These are phyloP conservation scores for Galerucella nymphaeae DNA, from an alignment of 2,888 invertebrate genomes.

Conservation along the genomic window DNA sequence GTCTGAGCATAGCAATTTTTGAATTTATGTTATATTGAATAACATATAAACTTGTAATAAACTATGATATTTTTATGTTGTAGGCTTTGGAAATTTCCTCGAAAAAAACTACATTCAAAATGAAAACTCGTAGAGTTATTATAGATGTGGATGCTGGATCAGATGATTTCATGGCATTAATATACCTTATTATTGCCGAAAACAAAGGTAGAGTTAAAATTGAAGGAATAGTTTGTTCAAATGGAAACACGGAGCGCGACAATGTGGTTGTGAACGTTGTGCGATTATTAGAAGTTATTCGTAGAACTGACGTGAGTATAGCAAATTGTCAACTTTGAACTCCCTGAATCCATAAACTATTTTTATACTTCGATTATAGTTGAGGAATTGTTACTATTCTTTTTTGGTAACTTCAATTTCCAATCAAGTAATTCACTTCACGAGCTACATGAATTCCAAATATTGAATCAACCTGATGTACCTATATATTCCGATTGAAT, in stretches of 20 bases:
- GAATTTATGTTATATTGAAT: no score
- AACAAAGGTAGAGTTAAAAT: conserved; percentile 66
- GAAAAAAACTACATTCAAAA: not conserved
- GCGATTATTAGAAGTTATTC: conserved; percentile 71
- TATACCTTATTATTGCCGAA: conserved; percentile 70
- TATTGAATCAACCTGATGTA: no score
- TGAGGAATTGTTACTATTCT: no score
- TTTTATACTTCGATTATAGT: not conserved
- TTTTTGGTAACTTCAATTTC: no score
- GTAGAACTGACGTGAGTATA: conserved; percentile 71
- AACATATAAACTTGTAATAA: no score
- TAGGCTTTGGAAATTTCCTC: no score
- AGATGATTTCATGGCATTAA: conserved; percentile 74
- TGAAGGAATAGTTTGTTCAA: conserved; percentile 78
- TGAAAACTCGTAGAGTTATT: conserved; percentile 59
- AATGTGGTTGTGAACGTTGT: conserved; percentile 78
- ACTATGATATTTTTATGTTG: no score
- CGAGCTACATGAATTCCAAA: no score
- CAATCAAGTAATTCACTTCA: no score
- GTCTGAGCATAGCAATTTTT: no score
- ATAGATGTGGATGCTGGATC: conserved; percentile 74
- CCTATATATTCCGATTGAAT: no score
- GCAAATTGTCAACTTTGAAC: not conserved
- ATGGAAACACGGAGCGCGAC: conserved; percentile 78
- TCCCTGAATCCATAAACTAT: conserved; percentile 1